These are phyloP conservation scores for Eleutherodactylus coqui DNA, from an alignment of 2,797 vertebrate species.

Conservation along the genomic window DNA sequence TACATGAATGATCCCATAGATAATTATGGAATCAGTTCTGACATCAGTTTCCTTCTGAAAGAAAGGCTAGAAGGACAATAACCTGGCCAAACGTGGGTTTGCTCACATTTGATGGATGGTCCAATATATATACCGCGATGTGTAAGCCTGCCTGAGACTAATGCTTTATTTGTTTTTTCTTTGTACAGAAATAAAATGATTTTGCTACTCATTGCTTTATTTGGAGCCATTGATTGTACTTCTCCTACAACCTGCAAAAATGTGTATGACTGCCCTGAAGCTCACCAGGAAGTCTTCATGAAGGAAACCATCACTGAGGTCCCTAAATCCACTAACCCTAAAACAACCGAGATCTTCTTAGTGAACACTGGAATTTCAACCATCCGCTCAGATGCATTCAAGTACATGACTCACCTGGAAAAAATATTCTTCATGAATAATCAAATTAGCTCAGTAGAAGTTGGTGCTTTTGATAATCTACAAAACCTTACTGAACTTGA, in stretches of 20 bases:
- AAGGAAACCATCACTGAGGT: slow-evolving; percentile 68
- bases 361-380: slow-evolving; percentile 71
- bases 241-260: slow-evolving; percentile 44
- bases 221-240: slow-evolving; percentile 51
- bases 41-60: too few species aligned
- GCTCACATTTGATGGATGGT: not conserved
- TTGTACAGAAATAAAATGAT: slow-evolving; percentile 57
- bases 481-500: slow-evolving; percentile 71
- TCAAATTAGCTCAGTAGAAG: slow-evolving; percentile 71
- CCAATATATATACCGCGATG: not conserved
- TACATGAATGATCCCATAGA: too few species aligned
- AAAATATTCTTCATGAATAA: slow-evolving; percentile 77
- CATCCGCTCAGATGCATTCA: slow-evolving; percentile 76
- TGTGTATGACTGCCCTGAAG: slow-evolving; percentile 58
- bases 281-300: slow-evolving; percentile 70
- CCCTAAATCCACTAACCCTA: slow-evolving; percentile 67
- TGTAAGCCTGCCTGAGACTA: not conserved
- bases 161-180: not conserved
- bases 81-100: too few species aligned
- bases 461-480: slow-evolving; percentile 80
- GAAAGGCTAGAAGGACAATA: too few species aligned
- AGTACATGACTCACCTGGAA: slow-evolving; percentile 71
- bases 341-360: slow-evolving; percentile 76
- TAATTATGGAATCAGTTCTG: too few species aligned
- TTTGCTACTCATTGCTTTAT: slow-evolving; percentile 48